Conservation (phyloP, 2,888 invertebrate genomes). For the Apamea monoglypha region DNA sequence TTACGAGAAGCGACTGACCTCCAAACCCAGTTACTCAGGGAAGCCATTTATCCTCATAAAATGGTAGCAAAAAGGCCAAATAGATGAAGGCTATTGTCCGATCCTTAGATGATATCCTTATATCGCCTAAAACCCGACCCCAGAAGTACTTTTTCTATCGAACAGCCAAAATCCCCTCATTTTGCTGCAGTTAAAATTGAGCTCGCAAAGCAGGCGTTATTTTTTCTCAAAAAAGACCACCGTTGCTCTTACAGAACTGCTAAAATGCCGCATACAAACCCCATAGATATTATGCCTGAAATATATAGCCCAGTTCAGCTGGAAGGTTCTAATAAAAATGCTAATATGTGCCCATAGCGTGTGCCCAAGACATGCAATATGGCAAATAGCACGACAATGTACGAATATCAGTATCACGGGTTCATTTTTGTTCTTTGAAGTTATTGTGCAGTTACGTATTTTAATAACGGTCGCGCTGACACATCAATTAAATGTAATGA, state of each 20-base stretch:
- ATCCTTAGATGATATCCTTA: too few species aligned
- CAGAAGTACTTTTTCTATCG: too few species aligned
- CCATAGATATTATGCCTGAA: conserved; percentile 3
- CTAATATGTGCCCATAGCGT: conserved; percentile 44
- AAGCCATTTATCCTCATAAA: background rate
- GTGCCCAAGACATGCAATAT: conserved; percentile 49
- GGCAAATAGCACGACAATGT: conserved; percentile 36
- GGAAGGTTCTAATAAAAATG: conserved; percentile 49
- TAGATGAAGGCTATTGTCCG: too few species aligned
- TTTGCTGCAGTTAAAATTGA: background rate
- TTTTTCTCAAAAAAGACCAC: background rate
- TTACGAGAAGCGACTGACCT: background rate
- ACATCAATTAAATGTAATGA: conserved; percentile 7
- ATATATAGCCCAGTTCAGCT: conserved; percentile 3
- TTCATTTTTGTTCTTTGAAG: conserved; percentile 29
- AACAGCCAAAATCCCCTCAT: background rate
- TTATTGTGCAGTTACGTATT: conserved; percentile 27
- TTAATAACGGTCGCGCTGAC: background rate
- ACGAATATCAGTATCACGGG: conserved; percentile 1
- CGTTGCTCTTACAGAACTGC: conserved; percentile 2
- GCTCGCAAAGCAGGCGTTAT: background rate
- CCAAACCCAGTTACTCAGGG: background rate
- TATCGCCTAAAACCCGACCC: too few species aligned
- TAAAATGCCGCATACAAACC: conserved; percentile 23
- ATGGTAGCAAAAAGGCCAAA: background rate